Conservation (phyloP, 2,113 vertebrate species). For the Strix uralensis region DNA sequence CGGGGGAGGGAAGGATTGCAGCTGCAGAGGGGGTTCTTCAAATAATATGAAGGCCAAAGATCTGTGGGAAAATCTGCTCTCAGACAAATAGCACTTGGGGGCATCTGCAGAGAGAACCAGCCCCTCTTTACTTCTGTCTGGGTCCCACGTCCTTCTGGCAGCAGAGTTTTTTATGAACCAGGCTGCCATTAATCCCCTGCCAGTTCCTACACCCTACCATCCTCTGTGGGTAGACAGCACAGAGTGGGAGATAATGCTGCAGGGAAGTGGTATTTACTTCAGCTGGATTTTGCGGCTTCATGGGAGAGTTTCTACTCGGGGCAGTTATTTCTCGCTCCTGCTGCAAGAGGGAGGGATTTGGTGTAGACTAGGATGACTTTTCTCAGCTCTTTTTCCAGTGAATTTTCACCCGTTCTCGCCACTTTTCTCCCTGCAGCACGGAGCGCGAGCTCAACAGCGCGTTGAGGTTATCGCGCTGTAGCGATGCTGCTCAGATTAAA, state of each 20-base stretch:
- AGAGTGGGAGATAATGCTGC: conserved; percentile 48
- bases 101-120: conserved; percentile 58
- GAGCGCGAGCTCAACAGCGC: not conserved
- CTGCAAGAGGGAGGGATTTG: not conserved
- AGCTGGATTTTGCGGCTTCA: conserved; percentile 34
- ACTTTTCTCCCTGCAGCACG: not conserved
- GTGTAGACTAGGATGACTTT: not conserved
- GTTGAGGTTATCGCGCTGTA: not conserved
- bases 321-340: not conserved
- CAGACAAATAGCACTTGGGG: conserved; percentile 64
- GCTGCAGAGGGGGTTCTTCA: conserved; percentile 69
- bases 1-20: conserved; percentile 64
- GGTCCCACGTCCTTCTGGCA: conserved; percentile 61
- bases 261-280: conserved; percentile 51
- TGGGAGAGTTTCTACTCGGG: not conserved
- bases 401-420: not conserved
- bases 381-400: not conserved
- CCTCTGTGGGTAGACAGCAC: conserved; percentile 49
- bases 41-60: conserved; percentile 59
- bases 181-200: conserved; percentile 59
- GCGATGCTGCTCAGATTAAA: conserved; percentile 36
- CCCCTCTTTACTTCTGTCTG: conserved; percentile 60
- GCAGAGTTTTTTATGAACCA: conserved; percentile 16
- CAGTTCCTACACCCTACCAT: conserved; percentile 48
- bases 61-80: conserved; percentile 68